A percentile compares a stretch with the other conserved stretches of the same genome.
These are phyloP conservation scores for Hydrophis major DNA, from an alignment of 2,797 vertebrate species.

Conservation along the genomic window DNA sequence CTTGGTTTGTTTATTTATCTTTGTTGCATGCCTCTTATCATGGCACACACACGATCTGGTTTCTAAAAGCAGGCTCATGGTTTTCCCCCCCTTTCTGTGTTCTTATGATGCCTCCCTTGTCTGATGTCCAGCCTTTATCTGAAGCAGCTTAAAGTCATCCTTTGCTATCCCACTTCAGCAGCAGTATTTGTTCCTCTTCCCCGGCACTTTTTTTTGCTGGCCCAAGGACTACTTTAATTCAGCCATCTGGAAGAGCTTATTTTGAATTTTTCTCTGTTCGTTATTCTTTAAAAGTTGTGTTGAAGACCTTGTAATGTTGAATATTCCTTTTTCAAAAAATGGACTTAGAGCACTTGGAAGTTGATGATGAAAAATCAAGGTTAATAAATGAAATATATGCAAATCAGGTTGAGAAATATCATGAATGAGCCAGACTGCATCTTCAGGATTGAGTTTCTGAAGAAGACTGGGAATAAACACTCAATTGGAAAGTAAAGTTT, in stretches of 20 bases:
- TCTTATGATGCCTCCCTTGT: neutral
- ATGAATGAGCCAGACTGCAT: neutral
- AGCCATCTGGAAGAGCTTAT: constrained; percentile 39
- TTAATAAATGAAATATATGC: constrained; percentile 28
- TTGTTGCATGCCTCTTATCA: neutral
- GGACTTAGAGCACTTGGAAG: constrained; percentile 46
- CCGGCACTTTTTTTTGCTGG: neutral
- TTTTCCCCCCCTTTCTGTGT: neutral
- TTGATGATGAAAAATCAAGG: constrained; percentile 42
- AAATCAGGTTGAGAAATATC: constrained; percentile 22
- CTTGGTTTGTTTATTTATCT: neutral
- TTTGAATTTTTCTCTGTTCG: constrained; percentile 57
- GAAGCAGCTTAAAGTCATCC: neutral
- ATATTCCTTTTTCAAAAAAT: constrained; percentile 45
- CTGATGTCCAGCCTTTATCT: neutral
- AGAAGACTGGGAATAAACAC: neutral
- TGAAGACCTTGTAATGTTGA: constrained; percentile 34
- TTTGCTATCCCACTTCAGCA: neutral
- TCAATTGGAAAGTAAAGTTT: neutral
- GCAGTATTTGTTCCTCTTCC: neutral
- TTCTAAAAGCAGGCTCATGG: neutral
- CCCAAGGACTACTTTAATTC: constrained; percentile 31
- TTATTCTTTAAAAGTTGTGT: constrained; percentile 46
- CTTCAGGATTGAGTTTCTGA: neutral
- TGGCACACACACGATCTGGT: neutral